A percentile compares a stretch with the other conserved stretches of the same genome.
Conservation (phyloP, 2,888 invertebrate genomes). For the Sarcophaga variegata region DNA sequence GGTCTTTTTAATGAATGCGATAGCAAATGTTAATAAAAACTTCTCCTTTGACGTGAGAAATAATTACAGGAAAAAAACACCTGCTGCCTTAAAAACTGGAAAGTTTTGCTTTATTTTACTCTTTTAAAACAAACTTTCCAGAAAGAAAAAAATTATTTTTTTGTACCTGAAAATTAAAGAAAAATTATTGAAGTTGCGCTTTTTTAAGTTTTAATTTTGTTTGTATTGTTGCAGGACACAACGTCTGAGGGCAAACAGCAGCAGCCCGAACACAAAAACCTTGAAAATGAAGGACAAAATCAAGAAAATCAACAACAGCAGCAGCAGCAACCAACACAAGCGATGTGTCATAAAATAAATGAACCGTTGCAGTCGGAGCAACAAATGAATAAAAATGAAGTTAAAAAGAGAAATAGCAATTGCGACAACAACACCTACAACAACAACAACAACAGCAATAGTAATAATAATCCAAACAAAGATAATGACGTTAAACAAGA, state of each 20-base stretch:
- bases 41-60: neutral
- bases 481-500: conserved; percentile 17
- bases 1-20: too few relatives aligned
- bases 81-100: conserved; percentile 30
- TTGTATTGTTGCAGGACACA: conserved; percentile 39
- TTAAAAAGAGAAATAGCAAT: conserved; percentile 30
- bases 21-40: too few relatives aligned
- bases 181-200: neutral
- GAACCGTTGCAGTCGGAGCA: conserved; percentile 55
- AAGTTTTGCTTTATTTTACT: neutral
- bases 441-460: conserved; percentile 16
- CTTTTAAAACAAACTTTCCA: neutral
- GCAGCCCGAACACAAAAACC: conserved; percentile 34
- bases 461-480: conserved; percentile 16
- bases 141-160: neutral
- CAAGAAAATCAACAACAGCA: conserved; percentile 58
- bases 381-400: conserved; percentile 62
- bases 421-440: conserved; percentile 30
- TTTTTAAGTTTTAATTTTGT: conserved; percentile 15
- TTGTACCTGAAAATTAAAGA: conserved; percentile 24
- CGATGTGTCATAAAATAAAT: conserved; percentile 46
- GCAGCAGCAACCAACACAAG: conserved; percentile 13
- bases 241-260: conserved; percentile 24
- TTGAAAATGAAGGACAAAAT: conserved; percentile 56
- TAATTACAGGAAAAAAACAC: conserved; percentile 16